Evolutionary conservation across 2,888 invertebrate species (phyloP).

Genomic region (Leptura quadrifasciata): DNA sequence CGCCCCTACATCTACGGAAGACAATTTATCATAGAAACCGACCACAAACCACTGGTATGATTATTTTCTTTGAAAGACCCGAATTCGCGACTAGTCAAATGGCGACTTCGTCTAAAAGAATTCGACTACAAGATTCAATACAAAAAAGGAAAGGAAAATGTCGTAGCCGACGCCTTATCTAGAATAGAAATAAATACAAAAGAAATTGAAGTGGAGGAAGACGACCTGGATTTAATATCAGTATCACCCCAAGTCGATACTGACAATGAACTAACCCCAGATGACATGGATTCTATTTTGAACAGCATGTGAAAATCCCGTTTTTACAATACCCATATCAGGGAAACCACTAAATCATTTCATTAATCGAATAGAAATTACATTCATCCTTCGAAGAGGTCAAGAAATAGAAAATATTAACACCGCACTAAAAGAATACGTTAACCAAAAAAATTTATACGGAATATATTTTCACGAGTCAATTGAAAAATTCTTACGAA

Average conservation of each 20-base stretch:
- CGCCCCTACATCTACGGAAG: too few relatives aligned
- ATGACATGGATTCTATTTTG: neutral
- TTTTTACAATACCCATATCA: too few relatives aligned
- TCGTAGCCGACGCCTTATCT: neutral
- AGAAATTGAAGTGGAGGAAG: neutral
- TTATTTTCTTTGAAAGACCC: too few relatives aligned
- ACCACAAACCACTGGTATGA: too few relatives aligned
- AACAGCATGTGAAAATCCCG: constrained; percentile 42
- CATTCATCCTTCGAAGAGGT: constrained; percentile 31
- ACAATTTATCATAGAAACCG: too few relatives aligned
- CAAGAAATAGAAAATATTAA: constrained; percentile 43
- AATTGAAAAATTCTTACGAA: constrained; percentile 9
- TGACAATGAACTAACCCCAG: neutral
- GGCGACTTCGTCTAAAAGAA: neutral
- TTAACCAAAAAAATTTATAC: too few relatives aligned
- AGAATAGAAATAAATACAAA: constrained; percentile 1
- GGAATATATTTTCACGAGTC: constrained; percentile 10
- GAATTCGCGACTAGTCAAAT: neutral
- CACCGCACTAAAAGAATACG: too few relatives aligned
- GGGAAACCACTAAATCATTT: constrained; percentile 41
- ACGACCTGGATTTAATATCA: neutral
- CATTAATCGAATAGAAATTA: constrained; percentile 41
- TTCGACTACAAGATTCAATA: neutral
- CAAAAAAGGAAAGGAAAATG: constrained; percentile 4
- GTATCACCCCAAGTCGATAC: too few relatives aligned